Base-by-base conservation (phyloP, 2,888 invertebrate species). In the Chironomus tentans region DNA sequence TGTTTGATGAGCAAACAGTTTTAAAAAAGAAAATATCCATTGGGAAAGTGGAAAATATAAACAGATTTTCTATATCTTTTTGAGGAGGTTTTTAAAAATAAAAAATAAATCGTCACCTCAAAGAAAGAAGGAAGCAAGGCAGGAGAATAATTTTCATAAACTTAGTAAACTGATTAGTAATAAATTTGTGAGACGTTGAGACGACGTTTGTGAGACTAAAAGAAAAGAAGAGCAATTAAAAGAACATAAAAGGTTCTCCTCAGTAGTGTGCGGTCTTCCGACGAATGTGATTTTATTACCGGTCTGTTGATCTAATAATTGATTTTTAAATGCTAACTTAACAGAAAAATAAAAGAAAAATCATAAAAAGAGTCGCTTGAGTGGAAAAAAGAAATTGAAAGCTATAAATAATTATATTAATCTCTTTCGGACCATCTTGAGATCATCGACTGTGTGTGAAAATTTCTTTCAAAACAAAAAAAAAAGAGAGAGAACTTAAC, bases 1-100 rank as follows among this genome's bases (percentile, higher is more conserved):
- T 71, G n/a, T 71, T 71, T 22, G 71, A 71, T 71, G 71, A 71
- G 50, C 50, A 50, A 50, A 28, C 22, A 6, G 13, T 50, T 71
- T 50, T n/a, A 71, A 71, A 71, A 50, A 48, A 6, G 12, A 70
- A 71, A 71, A 50, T 18, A 71, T 15, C n/a, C 28, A 18, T 7
- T 38, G 38, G 38, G 38, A 38, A 38, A 38, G 38, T 38, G 38
- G 13, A 68, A 68, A 28, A 22, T 24, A 65, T 21, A 65, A 24
- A 65, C 13, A 22, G 18, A 18, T 22, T 18, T 5, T 13, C 3
- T 1, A 22, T 15, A 12, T n/a, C 24, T 21, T 21, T 1, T 38
- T 38, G 18, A 62, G 21, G 18, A 10, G 3, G 10, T 22, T 65
- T 65, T 65, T 65, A 56, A 56, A 56, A 15, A 56, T 56, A 56